phyloP scores from a whole-genome alignment of 2,797 vertebrate genomes.

The Bucorvus abyssinicus region DNA sequence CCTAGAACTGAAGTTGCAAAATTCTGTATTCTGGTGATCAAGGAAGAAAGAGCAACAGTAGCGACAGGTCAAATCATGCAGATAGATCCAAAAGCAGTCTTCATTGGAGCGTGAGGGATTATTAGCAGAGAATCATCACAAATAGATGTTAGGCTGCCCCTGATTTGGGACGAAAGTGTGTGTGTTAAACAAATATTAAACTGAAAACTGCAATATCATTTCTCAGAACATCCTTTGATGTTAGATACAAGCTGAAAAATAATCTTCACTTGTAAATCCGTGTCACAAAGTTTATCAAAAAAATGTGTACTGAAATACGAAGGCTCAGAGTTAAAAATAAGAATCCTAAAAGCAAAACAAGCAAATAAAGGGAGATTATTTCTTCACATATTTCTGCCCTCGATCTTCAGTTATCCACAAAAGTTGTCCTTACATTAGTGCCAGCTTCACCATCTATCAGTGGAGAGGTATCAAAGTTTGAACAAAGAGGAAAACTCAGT shows the following conservation, averaged over 20 bases:
- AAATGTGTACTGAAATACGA: constrained; percentile 27
- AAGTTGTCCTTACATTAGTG: background rate
- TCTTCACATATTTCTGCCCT: background rate
- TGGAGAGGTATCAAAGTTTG: background rate
- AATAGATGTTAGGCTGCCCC: constrained; percentile 33
- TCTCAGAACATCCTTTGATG: constrained; percentile 58
- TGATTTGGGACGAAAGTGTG: background rate
- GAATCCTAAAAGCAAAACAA: background rate
- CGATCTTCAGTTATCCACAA: background rate
- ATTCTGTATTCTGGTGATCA: constrained; percentile 29
- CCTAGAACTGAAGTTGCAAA: background rate
- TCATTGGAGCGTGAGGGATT: constrained; percentile 20
- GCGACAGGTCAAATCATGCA: constrained; percentile 52
- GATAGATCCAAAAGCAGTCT: constrained; percentile 47
- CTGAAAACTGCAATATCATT: constrained; percentile 41
- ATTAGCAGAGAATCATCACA: constrained; percentile 58
- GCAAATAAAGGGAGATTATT: background rate
- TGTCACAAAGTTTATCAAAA: constrained; percentile 27
- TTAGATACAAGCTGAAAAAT: constrained; percentile 66
- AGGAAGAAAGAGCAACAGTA: constrained; percentile 13
- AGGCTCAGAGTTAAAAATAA: constrained; percentile 28
- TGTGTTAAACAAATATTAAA: constrained; percentile 63
- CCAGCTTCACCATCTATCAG: background rate
- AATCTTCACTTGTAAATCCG: constrained; percentile 54
- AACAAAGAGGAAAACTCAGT: background rate